Percentiles rank a stretch among this genome's conserved stretches.
These are phyloP conservation scores for Nomada ruficornis DNA, from an alignment of 2,888 invertebrate species.

Conservation along the genomic window DNA sequence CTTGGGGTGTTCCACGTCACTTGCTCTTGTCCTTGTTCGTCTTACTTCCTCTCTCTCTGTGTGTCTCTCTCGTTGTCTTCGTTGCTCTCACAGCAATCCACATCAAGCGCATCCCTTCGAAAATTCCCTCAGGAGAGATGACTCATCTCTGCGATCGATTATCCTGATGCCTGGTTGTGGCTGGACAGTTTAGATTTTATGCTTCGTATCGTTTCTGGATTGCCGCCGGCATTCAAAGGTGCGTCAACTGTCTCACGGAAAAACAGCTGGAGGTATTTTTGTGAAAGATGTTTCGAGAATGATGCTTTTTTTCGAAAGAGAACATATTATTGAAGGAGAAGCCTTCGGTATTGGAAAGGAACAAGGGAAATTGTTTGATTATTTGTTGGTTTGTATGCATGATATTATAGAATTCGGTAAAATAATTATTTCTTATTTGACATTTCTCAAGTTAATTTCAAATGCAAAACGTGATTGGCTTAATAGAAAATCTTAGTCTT, in stretches of 20 bases:
- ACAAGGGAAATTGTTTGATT: no score
- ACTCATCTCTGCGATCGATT: constrained; percentile 78
- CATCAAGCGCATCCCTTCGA: constrained; percentile 59
- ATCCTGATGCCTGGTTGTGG: constrained; percentile 57
- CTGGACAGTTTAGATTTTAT: constrained; percentile 49
- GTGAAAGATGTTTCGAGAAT: not conserved
- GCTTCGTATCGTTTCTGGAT: not conserved
- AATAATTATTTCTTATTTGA: no score
- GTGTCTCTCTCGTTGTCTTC: not conserved
- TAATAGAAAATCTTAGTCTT: no score
- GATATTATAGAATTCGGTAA: no score
- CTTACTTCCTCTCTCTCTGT: constrained; percentile 20
- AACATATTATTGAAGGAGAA: no score
- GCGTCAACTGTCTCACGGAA: no score
- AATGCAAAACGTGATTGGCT: no score
- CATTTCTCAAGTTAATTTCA: no score
- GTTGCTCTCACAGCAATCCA: constrained; percentile 36
- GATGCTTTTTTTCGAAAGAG: not conserved
- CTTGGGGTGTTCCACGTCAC: constrained; percentile 53
- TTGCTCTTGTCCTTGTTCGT: constrained; percentile 28
- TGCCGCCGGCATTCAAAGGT: not conserved
- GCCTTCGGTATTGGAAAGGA: no score
- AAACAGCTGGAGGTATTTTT: not conserved
- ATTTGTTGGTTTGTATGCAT: no score
- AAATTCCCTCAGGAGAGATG: constrained; percentile 73